Base-by-base conservation (phyloP, 2,113 vertebrate species). In the Crotophaga sulcirostris region DNA sequence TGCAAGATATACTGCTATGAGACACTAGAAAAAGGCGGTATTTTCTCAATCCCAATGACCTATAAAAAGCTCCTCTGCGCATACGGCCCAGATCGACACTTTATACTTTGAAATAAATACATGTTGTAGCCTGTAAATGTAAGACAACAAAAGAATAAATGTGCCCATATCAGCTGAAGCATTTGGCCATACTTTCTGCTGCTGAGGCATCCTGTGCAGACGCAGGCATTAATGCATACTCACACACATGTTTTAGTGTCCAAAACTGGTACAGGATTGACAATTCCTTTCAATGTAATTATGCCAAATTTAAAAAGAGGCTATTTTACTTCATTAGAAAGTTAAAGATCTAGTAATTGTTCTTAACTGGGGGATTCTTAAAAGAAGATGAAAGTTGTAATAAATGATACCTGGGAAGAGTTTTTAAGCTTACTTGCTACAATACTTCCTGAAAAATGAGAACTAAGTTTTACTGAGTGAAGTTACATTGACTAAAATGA, bases 31-130 rank as follows among this genome's bases (percentile, higher is more conserved):
- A 91, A 85, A 83, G 13, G 19, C 1, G 11, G 28, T 36, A 77
- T 95, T 91, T 94, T 79, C 63, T 83, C 4, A 3, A 25, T 93
- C 36, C 64, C 69, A 76, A 58, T 89, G 94, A 95, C 91, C 94
- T 95, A 82, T 76, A 94, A 89, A 95, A 89, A 87, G 7, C 89
- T 93, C 12, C 60, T 94, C 62, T 82, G 36, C 3, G 3, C 72
- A 66, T 25, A 84, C 36, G 83, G 63, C 45, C 51, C 76, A 63
- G 92, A 88, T 87, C 49, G 94, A 83, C 70, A 36, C 49, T 80
- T 94, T 88, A 76, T 29, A 31, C 40, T 70, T 80, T 51, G 72
- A 92, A 94, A 96, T 75, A 89, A 81, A 94, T 79, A 59, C 12
- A 45, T 45, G 23, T 26, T 66, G 11, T 21, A 69, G 38, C 34